phyloP scores from a whole-genome alignment of 2,888 invertebrate species.

The Teleogryllus oceanicus region DNA sequence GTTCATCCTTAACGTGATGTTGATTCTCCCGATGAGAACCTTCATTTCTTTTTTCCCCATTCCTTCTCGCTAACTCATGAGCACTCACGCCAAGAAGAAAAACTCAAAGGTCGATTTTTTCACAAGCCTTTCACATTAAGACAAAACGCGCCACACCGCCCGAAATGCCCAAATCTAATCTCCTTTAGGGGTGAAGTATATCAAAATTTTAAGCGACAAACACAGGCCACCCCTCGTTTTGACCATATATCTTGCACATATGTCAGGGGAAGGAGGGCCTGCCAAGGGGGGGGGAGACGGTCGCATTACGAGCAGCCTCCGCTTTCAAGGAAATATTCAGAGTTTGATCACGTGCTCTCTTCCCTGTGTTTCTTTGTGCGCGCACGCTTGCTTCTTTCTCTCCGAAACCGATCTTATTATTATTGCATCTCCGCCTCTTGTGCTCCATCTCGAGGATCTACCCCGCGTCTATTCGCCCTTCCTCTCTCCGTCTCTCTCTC shows the following conservation, averaged over 20 bases:
- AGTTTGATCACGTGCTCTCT: constrained; percentile 12
- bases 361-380: not conserved
- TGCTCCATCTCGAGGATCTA: not conserved
- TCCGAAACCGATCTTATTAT: constrained; percentile 18
- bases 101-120: not conserved
- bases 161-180: not conserved
- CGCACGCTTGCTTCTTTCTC: not conserved
- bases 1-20: not conserved
- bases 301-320: not conserved
- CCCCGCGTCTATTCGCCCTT: too few species aligned
- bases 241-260: constrained; percentile 18
- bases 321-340: not conserved
- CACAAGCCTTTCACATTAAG: constrained; percentile 18
- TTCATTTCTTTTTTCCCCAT: not conserved
- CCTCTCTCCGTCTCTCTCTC: too few species aligned
- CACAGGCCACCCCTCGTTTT: not conserved
- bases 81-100: not conserved
- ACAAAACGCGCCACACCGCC: not conserved
- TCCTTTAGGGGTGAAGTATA: constrained; percentile 9
- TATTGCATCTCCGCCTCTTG: constrained; percentile 3
- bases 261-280: not conserved
- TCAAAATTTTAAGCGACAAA: constrained; percentile 18
- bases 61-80: not conserved
- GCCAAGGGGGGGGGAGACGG: not conserved
- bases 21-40: not conserved